Evolutionary conservation across 2,113 vertebrate genomes (phyloP), one percentile per base, ranked within the genome.

Genomic region (Malurus alboscapulatus): DNA sequence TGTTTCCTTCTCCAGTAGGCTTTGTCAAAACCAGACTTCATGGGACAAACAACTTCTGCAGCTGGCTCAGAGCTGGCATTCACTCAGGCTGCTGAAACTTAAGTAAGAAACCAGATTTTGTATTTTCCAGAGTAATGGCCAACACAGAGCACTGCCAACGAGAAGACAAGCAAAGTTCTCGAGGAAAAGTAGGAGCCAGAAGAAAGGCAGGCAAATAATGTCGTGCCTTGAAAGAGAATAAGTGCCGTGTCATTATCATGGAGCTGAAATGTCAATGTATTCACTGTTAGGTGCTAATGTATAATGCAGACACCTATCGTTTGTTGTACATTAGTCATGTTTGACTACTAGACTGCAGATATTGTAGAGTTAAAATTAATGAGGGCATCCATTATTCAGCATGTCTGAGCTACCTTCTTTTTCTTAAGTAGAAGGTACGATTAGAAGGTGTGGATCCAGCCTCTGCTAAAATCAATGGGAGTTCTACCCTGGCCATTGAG

Each of bases 281-380:
- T 94, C 93, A 59, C 87, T 79, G 84, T 79, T 74, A 75, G 82
- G 72, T 88, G 22, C 82, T 95, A 86, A 90, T 42, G 82, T 90
- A 71, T 90, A 91, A 91, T 77, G 84, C 72, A 93, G 78, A 71
- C 91, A 71, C 40, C 10, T 94, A 67, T 91, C 16, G 0, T 76
- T 94, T 87, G 79, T 90, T 94, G 63, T 74, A 88, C 92, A 68
- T 94, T 96, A 93, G 72, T 96, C 87, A 84, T 90, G 82, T 94
- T 91, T 80, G 63, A 94, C 48, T 80, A 84, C 75, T 53, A 88
- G 82, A 45, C 79, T 91, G 82, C 63, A 91, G 90, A 81, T 95
- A 94, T 2, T 24, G 42, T 67, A 77, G 71, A 83, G 93, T 58
- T 74, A 82, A 95, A 91, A 94, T 94, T 90, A 95, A 92, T 74